Conservation (phyloP, 2,113 vertebrate species). For the Fulmarus glacialis region DNA sequence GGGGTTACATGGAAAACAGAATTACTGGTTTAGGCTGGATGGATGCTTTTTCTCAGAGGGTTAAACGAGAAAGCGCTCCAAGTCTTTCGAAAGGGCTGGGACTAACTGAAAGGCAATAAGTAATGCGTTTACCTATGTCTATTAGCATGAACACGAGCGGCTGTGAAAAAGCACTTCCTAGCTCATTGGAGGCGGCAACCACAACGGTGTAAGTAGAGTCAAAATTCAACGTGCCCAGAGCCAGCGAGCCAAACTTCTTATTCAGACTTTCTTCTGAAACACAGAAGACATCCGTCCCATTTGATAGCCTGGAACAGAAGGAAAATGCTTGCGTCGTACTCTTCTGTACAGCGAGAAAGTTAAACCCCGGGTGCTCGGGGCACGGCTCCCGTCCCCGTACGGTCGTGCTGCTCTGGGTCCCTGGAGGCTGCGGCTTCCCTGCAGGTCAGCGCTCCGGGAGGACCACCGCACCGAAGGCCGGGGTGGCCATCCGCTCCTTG, state of each 20-base stretch:
- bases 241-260: background rate
- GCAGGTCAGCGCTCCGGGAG: too few relatives aligned
- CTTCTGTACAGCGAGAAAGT: fast-evolving
- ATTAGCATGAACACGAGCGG: background rate
- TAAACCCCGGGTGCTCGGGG: background rate
- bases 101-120: fast-evolving
- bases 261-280: background rate
- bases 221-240: conserved; percentile 31
- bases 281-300: background rate
- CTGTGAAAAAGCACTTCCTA: conserved; percentile 67
- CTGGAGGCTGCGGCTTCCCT: background rate
- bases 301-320: conserved; percentile 61
- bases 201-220: conserved; percentile 58
- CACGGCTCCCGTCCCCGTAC: fast-evolving
- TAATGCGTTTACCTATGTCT: conserved; percentile 45
- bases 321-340: background rate
- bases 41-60: background rate
- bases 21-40: background rate
- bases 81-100: background rate
- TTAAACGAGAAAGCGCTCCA: background rate
- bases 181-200: conserved; percentile 61
- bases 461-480: too few relatives aligned
- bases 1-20: fast-evolving
- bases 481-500: background rate
- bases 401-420: background rate